phyloP scores from a whole-genome alignment of 1,140 invertebrate genomes.

The Meteorus sp. region DNA sequence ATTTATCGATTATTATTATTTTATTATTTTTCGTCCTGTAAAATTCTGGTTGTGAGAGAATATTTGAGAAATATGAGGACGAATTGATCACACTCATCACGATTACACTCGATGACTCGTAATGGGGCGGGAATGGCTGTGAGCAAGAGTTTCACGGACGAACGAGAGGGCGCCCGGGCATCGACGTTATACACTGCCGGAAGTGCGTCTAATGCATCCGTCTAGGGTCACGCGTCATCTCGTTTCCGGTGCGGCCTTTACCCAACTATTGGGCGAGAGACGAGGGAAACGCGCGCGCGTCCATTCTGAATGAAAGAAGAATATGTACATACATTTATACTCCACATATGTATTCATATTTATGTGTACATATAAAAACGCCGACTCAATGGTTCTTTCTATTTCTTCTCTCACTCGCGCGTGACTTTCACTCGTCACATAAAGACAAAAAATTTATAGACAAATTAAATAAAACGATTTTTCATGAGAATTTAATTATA shows the following conservation, averaged over 20 bases:
- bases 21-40: no score
- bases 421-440: no score
- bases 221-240: constrained; percentile 58
- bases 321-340: constrained; percentile 3
- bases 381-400: background rate
- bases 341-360: background rate
- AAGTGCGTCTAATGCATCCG: constrained; percentile 62
- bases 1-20: no score
- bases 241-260: constrained; percentile 56
- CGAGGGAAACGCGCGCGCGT: constrained; percentile 34
- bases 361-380: no score
- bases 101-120: constrained; percentile 36
- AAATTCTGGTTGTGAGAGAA: no score
- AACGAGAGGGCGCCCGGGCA: constrained; percentile 41
- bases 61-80: no score
- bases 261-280: constrained; percentile 49
- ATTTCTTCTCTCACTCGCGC: no score
- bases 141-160: constrained; percentile 39
- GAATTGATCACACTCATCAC: constrained; percentile 18
- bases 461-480: no score
- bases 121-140: constrained; percentile 36
- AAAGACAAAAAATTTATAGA: no score
- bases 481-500: no score
- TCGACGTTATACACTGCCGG: constrained; percentile 51
- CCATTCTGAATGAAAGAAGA: constrained; percentile 6